phyloP scores from a whole-genome alignment of 2,797 vertebrate species.

The Tangara arthus region DNA sequence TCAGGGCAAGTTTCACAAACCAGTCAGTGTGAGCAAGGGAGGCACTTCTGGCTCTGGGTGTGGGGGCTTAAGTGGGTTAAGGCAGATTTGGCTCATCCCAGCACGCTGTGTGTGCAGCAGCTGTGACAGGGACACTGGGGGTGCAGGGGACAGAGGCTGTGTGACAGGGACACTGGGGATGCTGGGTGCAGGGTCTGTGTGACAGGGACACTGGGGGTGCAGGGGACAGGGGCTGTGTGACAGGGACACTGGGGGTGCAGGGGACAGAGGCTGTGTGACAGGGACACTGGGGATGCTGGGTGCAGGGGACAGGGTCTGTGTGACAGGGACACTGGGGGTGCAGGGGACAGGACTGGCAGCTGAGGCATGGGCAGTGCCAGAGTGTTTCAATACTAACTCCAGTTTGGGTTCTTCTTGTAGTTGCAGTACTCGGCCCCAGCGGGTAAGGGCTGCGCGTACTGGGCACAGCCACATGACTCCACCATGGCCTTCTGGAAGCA shows the following conservation, averaged over 20 bases:
- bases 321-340: neutral
- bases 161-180: neutral
- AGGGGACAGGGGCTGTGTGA: neutral
- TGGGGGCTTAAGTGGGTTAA: neutral
- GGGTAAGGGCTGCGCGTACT: constrained; percentile 76
- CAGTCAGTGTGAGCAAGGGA: neutral
- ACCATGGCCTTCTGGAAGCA: constrained; percentile 82
- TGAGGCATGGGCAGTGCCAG: rapidly evolving
- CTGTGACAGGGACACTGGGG: neutral
- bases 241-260: neutral
- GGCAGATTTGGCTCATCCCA: neutral
- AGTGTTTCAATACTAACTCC: constrained; percentile 74
- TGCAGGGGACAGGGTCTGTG: neutral
- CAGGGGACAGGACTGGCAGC: neutral
- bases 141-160: neutral
- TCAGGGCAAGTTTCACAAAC: neutral
- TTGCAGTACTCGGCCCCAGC: constrained; percentile 75
- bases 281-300: neutral
- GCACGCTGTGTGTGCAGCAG: neutral
- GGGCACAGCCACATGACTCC: constrained; percentile 76
- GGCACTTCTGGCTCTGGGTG: neutral
- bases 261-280: neutral
- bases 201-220: neutral
- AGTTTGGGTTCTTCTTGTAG: constrained; percentile 78
- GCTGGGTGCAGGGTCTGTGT: neutral